Evolutionary conservation across 2,888 invertebrate genomes (phyloP), one percentile per base, ranked within the genome.

Genomic region (Mesorhabditis spiculigera): DNA sequence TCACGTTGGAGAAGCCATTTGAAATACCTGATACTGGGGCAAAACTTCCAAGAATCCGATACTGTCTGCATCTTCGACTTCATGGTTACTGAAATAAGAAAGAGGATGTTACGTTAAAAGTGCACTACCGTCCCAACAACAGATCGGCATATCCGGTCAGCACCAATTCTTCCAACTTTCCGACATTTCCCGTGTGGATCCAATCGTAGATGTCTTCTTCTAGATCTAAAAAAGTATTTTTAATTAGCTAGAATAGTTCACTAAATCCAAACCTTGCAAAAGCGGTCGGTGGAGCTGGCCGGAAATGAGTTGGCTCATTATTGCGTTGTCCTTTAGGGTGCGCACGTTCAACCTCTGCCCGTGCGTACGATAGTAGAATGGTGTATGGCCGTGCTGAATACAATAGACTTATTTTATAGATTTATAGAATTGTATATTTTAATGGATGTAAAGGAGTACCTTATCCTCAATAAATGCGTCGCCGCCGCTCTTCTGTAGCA

Each of bases 61-160:
- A 10, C 90, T 90, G 61, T 86, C 86, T 3, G 79, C 75, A 65
- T 86, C 85, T 63, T 86, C 83, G 4, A 83, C 73, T 69, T 70
- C 43, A 63, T n/a, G 43, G n/a, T 63, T 67, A 43, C 16, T 62
- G 5, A 45, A 8, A 58, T 16, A n/a, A 65, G 41, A 10, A 73
- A 69, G n/a, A n/a, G 41, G 16, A 8, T 16, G 41, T 8, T 45
- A 70, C n/a, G n/a, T 16, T 41, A 43, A 65, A 74, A 28, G 80
- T 78, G 88, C 70, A 92, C 90, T 82, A 89, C 89, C 91, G 90
- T 5, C 71, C 92, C 90, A 82, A 92, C 87, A 82, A 93, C 88
- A 87, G 91, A 90, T 75, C 91, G 89, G 95, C 95, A 85, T 94
- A 92, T 4, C 95, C 95, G 81, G 92, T 92, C 42, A 95, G 88